Percentiles rank a stretch among this genome's conserved stretches.
Evolutionary conservation across 2,888 invertebrate species (phyloP).

Genomic region (Dioctria rufipes): DNA sequence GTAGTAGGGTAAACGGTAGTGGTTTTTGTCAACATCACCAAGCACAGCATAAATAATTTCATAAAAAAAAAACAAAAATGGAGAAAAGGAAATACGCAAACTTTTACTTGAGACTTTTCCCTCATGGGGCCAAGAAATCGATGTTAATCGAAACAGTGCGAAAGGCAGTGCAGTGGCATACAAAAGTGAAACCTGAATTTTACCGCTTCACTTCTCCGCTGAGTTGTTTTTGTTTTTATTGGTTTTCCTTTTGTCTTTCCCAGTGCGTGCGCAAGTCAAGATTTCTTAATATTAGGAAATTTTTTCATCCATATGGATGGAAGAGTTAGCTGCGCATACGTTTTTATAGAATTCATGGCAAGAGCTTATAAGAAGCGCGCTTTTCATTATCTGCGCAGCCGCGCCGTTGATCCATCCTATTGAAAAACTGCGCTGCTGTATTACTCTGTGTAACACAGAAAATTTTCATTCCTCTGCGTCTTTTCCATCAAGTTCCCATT

Average conservation of each 20-base stretch:
- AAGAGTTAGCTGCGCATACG: not conserved
- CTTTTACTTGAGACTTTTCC: slow-evolving; percentile 14
- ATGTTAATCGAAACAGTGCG: not conserved
- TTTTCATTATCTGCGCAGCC: not conserved
- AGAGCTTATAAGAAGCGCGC: not conserved
- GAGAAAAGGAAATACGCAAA: not conserved
- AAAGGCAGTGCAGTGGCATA: not conserved
- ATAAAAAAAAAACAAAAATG: not conserved
- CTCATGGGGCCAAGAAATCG: not conserved
- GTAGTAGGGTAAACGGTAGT: not conserved
- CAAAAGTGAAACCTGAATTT: slow-evolving; percentile 12
- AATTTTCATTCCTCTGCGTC: not conserved
- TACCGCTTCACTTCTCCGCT: not conserved
- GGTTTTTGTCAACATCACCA: not conserved
- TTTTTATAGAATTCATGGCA: not conserved
- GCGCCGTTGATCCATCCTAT: not conserved
- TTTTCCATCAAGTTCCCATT: not conserved
- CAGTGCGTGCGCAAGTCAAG: not conserved
- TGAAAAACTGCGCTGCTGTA: no score
- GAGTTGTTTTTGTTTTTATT: not conserved
- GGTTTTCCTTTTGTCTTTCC: not conserved
- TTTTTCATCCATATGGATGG: not conserved
- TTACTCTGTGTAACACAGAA: not conserved
- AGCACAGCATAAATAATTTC: not conserved
- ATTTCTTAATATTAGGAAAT: not conserved